Conservation (phyloP, 2,888 invertebrate species). For the Cantharis rustica region DNA sequence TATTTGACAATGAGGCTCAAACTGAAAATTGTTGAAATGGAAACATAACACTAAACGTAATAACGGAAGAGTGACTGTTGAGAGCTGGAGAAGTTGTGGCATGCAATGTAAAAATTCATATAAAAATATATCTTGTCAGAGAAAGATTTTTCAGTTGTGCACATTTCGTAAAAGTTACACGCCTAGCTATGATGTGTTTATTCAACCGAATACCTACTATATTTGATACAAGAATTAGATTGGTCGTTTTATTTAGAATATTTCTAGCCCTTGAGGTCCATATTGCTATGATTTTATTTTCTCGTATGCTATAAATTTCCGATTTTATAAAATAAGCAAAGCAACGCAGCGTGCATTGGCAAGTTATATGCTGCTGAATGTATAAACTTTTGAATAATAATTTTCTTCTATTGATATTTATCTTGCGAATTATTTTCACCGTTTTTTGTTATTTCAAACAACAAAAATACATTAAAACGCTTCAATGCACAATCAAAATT, state of each 20-base stretch:
- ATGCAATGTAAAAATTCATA: slow-evolving; percentile 22
- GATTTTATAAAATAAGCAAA: slow-evolving; percentile 15
- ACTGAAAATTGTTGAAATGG: not conserved
- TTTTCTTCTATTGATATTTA: not conserved
- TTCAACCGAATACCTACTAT: slow-evolving; percentile 15
- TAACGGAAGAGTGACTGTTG: not conserved
- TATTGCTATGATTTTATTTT: slow-evolving; percentile 40
- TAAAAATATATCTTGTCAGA: slow-evolving; percentile 19
- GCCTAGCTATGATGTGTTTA: slow-evolving; percentile 20
- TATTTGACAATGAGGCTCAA: not conserved
- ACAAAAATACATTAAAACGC: not conserved
- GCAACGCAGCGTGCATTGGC: not conserved
- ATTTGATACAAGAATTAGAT: slow-evolving; percentile 17
- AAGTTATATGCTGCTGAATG: not conserved
- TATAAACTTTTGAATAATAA: not conserved
- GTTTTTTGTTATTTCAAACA: not conserved
- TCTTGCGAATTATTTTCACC: not conserved
- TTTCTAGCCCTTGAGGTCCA: slow-evolving; percentile 36
- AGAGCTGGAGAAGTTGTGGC: slow-evolving; percentile 5
- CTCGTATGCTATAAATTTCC: slow-evolving; percentile 37
- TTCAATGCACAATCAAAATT: not conserved
- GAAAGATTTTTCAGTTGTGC: slow-evolving; percentile 8
- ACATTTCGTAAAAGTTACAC: slow-evolving; percentile 16
- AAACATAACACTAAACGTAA: not conserved
- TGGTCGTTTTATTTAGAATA: slow-evolving; percentile 30